These are phyloP conservation scores for Monoplex corrugatus DNA, from an alignment of 2,888 invertebrate genomes.

Conservation along the genomic window DNA sequence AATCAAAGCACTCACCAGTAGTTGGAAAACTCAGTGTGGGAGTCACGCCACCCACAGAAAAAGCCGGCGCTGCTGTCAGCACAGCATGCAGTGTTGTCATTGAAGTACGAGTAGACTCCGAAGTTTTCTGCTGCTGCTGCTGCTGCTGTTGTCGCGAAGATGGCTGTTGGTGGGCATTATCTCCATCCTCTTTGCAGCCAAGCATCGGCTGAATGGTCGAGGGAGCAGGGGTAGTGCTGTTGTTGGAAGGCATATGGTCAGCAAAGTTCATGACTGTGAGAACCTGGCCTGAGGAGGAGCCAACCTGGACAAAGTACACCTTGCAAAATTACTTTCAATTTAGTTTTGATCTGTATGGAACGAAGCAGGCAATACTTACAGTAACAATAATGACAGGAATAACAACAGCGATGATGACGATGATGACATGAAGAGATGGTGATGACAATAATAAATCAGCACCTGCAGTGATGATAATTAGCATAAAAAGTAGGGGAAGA, in stretches of 20 bases:
- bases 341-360: no score
- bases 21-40: not conserved
- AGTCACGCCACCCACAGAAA: not conserved
- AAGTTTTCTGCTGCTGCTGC: not conserved
- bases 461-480: no score
- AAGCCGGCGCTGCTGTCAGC: not conserved
- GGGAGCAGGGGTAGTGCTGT: not conserved
- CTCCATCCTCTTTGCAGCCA: not conserved
- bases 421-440: no score
- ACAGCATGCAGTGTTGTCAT: slow-evolving; percentile 14
- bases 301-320: not conserved
- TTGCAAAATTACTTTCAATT: no score
- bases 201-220: not conserved
- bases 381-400: no score
- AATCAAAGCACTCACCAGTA: not conserved
- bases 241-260: not conserved
- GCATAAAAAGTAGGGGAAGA: no score
- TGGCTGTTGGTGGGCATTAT: not conserved
- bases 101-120: not conserved
- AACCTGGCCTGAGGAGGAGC: not conserved
- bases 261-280: not conserved
- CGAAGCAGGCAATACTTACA: no score
- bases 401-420: no score
- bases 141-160: not conserved
- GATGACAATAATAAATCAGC: no score